Evolutionary conservation across 2,113 vertebrate species (phyloP).

Genomic region (Procavia capensis): DNA sequence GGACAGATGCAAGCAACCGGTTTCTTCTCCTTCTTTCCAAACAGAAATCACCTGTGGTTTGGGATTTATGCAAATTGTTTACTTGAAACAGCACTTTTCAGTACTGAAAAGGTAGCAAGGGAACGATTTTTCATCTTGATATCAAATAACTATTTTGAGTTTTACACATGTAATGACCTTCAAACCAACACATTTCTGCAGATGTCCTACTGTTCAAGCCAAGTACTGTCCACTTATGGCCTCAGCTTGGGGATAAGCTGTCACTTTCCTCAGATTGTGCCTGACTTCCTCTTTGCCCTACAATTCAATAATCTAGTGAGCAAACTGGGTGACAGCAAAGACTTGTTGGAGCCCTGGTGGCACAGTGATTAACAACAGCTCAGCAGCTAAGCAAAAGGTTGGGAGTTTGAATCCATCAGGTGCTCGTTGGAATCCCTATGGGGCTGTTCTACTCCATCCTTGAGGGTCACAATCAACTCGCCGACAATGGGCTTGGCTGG

Average conservation of each 20-base stretch:
- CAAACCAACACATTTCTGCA: not conserved
- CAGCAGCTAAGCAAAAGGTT: too few species aligned
- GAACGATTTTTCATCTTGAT: slow-evolving; percentile 12
- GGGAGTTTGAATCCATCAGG: too few species aligned
- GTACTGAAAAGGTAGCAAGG: not conserved
- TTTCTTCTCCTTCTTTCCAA: not conserved
- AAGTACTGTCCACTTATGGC: not conserved
- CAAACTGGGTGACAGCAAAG: not conserved
- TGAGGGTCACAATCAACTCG: too few species aligned
- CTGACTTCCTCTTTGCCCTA: not conserved
- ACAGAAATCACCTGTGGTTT: not conserved
- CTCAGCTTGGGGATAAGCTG: not conserved
- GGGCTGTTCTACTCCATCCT: too few species aligned
- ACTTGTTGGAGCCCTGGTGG: not conserved
- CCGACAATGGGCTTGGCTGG: too few species aligned
- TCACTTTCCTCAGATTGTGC: not conserved
- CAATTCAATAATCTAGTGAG: not conserved
- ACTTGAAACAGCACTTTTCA: not conserved
- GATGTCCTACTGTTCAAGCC: not conserved
- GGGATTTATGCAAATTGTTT: not conserved
- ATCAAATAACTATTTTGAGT: not conserved
- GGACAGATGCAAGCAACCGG: not conserved
- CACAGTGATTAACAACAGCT: too few species aligned
- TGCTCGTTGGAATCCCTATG: too few species aligned
- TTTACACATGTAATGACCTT: not conserved